Evolutionary conservation across 2,888 invertebrate genomes (phyloP), one percentile per base, ranked within the genome.

Genomic region (Strigamia crassipes): DNA sequence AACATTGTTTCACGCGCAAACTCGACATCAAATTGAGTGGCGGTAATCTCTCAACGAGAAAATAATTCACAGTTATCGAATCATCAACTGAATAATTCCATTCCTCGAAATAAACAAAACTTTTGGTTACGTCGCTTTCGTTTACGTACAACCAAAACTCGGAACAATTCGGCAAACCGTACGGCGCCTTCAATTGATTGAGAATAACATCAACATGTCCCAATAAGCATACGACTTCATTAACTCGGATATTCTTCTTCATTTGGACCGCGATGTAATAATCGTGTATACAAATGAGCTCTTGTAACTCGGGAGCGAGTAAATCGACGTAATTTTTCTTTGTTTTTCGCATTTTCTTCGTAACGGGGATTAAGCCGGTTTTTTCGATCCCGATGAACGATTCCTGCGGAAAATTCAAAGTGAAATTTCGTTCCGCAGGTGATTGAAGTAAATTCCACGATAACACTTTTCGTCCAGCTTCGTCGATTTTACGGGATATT

Each of bases 131-230:
- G 12, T 83, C 83, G 56, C 23, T n/a, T 51, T 84, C 80, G 83
- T 86, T 85, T 0, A 87, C 84, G 83, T 87, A 87, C 66, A 88
- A 80, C 86, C 86, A 87, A 82, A 85, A 86, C 79, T 86, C 85
- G 66, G 41, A 38, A 46, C 18, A 27, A 10, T 46, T n/a, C 2
- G 73, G 31, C 10, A 66, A 73, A 13, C 3, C 6, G 77, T 31
- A 31, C 12, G 34, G 31, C 1, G 21, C 78, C 5, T 34, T 81
- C 42, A 3, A 2, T 13, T n/a, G 10, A 31, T 27, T 10, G 18
- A 79, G 79, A 41, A 23, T 41, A 38, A 79, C 1, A 6, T 34
- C 42, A 18, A 79, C 15, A 15, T 23, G 13, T 38, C 79, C 79
- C 23, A 79, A 41, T 5, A n/a, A 13, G 34, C 79, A 79, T 9